A percentile compares a stretch with the other conserved stretches of the same genome.
Evolutionary conservation across 1,140 invertebrate genomes (phyloP).

Genomic region (Gryon sp.): DNA sequence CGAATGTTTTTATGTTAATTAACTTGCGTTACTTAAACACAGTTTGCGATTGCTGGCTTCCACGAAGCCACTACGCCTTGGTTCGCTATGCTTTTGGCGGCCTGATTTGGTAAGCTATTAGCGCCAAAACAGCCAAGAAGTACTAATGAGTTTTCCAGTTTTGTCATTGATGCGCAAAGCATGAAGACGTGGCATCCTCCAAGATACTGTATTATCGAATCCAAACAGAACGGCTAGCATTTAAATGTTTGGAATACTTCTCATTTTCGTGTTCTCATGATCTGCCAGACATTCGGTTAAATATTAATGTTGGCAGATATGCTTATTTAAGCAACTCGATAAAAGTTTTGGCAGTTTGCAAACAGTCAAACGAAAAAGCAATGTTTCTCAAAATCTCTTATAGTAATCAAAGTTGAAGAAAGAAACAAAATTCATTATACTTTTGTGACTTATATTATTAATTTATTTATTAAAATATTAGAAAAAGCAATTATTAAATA

Average conservation of each 20-base stretch:
- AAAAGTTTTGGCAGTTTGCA: conserved; percentile 29
- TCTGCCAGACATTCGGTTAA: conserved; percentile 6
- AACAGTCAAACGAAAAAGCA: conserved; percentile 3
- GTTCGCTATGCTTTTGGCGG: conserved; percentile 34
- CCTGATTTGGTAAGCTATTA: conserved; percentile 43
- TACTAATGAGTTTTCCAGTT: conserved; percentile 52
- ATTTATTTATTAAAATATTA: too few species aligned
- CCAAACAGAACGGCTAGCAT: conserved; percentile 22
- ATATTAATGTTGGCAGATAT: conserved; percentile 20
- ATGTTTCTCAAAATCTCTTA: conserved; percentile 12
- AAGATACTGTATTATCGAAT: conserved; percentile 13
- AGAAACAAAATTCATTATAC: too few species aligned
- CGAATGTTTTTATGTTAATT: conserved; percentile 36
- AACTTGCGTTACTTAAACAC: conserved; percentile 22
- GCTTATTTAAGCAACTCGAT: conserved; percentile 8
- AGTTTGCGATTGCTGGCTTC: conserved; percentile 11
- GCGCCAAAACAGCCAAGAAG: conserved; percentile 21
- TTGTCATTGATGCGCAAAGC: conserved; percentile 46
- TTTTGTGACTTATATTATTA: too few species aligned
- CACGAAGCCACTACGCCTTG: neutral
- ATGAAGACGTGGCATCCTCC: conserved; percentile 9
- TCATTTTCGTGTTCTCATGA: conserved; percentile 18
- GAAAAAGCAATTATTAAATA: too few species aligned
- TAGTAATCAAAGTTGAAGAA: conserved; percentile 3
- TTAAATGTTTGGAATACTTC: conserved; percentile 44